These are phyloP conservation scores for Pantherophis alleghaniensis DNA, from an alignment of 2,797 vertebrate species.

Conservation along the genomic window DNA sequence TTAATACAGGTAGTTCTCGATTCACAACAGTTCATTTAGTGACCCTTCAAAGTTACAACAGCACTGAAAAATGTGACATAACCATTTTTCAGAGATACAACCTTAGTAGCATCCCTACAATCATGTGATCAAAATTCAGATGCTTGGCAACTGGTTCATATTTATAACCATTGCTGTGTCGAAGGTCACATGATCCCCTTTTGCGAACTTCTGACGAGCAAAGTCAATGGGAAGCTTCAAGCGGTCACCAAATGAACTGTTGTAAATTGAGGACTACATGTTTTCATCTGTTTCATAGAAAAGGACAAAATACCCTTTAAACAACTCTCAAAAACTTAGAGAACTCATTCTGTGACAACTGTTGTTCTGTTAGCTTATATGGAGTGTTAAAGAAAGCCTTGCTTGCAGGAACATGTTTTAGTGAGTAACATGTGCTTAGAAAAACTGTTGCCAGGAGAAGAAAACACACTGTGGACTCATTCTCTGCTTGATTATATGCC, in stretches of 20 bases:
- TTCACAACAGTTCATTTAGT: background rate
- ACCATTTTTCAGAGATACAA: background rate
- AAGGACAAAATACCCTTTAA: background rate
- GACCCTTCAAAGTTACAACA: background rate
- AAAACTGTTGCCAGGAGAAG: conserved; percentile 12
- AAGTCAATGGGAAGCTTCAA: background rate
- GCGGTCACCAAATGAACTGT: background rate
- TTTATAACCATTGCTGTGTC: background rate
- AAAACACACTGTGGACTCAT: background rate
- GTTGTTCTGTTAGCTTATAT: conserved; percentile 14
- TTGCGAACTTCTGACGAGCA: background rate
- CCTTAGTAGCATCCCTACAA: background rate
- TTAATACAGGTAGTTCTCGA: background rate
- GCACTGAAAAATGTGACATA: background rate
- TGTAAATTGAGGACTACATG: background rate
- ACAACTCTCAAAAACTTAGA: background rate
- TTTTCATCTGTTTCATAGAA: background rate
- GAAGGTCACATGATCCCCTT: background rate
- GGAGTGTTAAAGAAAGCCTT: conserved; percentile 29
- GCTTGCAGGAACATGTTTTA: conserved; percentile 37
- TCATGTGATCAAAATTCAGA: background rate
- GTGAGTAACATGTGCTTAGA: conserved; percentile 9
- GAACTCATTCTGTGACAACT: background rate
- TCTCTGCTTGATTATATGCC: background rate
- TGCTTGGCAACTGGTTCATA: background rate